Evolutionary conservation across 1,140 invertebrate species (phyloP).

Genomic region (Brachionus rotundiformis): DNA sequence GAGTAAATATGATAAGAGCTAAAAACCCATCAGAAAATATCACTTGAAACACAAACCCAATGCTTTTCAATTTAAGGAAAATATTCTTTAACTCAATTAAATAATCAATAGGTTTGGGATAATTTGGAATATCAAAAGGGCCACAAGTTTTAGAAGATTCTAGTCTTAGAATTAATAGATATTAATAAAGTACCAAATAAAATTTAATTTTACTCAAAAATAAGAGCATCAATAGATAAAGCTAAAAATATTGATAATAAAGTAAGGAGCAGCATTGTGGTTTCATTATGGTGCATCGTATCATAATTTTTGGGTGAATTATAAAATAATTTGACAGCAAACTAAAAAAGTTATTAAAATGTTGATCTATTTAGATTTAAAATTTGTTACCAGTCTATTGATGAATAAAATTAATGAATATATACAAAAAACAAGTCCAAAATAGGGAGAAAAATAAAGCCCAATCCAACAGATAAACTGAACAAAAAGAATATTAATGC

Average conservation of each 20-base stretch:
- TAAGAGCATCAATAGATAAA: neutral
- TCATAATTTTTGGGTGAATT: neutral
- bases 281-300: neutral
- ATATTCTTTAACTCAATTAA: neutral
- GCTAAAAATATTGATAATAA: neutral
- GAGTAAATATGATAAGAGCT: neutral
- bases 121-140: neutral
- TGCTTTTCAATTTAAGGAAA: neutral
- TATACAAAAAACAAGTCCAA: neutral
- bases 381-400: neutral
- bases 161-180: neutral
- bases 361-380: neutral
- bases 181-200: neutral
- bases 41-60: neutral
- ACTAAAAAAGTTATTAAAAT: neutral
- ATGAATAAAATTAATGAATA: neutral
- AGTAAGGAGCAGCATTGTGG: neutral
- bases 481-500: neutral
- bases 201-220: neutral
- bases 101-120: neutral
- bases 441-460: constrained; percentile 11
- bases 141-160: constrained; percentile 19
- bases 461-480: neutral
- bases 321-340: neutral
- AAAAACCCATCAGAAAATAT: neutral